Percentiles rank a stretch among this genome's conserved stretches.
phyloP scores from a whole-genome alignment of 2,113 vertebrate genomes.

The Paratilapia polleni region DNA sequence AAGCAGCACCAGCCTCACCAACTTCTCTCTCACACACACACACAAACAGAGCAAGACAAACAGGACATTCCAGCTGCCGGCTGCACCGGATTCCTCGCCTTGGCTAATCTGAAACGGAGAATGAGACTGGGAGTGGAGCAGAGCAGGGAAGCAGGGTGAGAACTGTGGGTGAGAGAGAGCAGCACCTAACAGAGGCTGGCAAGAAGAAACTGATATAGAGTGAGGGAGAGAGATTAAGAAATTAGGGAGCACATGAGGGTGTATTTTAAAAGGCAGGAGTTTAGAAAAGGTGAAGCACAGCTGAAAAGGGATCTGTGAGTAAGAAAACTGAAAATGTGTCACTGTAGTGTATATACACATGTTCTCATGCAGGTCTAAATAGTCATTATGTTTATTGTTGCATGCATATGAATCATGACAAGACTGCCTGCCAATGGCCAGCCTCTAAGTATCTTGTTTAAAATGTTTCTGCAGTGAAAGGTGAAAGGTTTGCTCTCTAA shows the following conservation, averaged over 20 bases:
- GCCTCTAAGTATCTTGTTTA: background rate
- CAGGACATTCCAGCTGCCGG: slow-evolving; percentile 86
- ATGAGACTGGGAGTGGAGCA: slow-evolving; percentile 74
- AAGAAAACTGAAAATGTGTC: background rate
- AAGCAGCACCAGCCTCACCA: slow-evolving; percentile 78
- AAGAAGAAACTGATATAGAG: slow-evolving; percentile 27
- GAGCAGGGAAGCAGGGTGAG: slow-evolving; percentile 59
- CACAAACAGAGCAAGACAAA: slow-evolving; percentile 81
- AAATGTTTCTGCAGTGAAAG: background rate
- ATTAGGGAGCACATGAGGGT: background rate
- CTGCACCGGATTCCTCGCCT: slow-evolving; percentile 82
- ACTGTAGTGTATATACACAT: background rate
- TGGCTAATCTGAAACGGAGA: slow-evolving; percentile 80
- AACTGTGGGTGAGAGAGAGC: slow-evolving; percentile 43
- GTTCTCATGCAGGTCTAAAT: background rate
- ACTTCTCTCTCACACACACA: slow-evolving; percentile 61
- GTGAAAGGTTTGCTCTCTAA: background rate
- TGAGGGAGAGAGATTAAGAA: background rate
- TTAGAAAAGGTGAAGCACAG: background rate
- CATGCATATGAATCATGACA: background rate
- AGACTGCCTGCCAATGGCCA: background rate
- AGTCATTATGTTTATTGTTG: background rate
- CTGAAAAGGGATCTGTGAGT: background rate
- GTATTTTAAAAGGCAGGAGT: background rate
- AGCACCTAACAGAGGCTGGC: slow-evolving; percentile 23